A percentile compares a stretch with the other conserved stretches of the same genome.
Evolutionary conservation across 1,140 invertebrate species (phyloP).

Genomic region (Venturia canescens): DNA sequence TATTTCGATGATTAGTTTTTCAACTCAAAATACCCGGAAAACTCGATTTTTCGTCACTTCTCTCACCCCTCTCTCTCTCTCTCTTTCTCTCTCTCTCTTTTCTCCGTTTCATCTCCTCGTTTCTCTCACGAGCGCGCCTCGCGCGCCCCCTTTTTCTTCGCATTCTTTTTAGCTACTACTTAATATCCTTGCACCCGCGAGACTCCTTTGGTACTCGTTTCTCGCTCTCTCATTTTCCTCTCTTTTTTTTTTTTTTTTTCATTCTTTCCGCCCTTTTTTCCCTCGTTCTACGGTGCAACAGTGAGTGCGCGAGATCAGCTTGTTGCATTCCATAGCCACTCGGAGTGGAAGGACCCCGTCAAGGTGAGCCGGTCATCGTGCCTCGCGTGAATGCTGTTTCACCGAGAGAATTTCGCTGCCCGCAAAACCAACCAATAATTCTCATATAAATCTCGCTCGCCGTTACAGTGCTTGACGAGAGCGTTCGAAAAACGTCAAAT

Average conservation of each 20-base stretch:
- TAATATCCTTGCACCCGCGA: conserved; percentile 32
- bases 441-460: background rate
- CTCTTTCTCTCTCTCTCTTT: background rate
- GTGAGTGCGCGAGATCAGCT: conserved; percentile 30
- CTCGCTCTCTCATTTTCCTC: background rate
- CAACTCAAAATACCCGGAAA: background rate
- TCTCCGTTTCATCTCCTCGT: background rate
- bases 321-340: conserved; percentile 67
- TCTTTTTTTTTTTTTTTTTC: background rate
- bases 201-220: background rate
- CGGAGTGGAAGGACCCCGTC: conserved; percentile 75
- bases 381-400: conserved; percentile 58
- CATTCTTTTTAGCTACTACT: background rate
- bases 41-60: background rate
- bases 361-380: conserved; percentile 72
- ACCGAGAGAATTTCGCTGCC: conserved; percentile 35
- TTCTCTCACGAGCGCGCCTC: background rate
- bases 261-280: background rate
- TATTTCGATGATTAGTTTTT: background rate
- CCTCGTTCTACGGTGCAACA: conserved; percentile 14
- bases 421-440: conserved; percentile 20
- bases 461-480: background rate
- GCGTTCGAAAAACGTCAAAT: background rate
- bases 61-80: background rate
- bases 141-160: background rate